phyloP scores from a whole-genome alignment of 35 echinoderm and acorn worm species.

The Apostichopus parvimensis region DNA sequence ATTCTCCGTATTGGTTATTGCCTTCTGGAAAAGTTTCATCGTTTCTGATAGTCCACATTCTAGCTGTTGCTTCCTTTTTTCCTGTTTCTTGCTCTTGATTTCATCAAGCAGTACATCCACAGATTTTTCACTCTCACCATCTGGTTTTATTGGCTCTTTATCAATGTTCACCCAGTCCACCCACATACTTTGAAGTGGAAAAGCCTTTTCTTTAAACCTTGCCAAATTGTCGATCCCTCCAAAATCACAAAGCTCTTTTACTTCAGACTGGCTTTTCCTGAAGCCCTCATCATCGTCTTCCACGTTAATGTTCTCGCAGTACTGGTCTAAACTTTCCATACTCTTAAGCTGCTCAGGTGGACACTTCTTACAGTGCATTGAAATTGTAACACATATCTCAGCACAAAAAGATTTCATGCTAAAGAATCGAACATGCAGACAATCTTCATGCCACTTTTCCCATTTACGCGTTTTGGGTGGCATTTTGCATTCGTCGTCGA shows the following conservation, averaged over 20 bases:
- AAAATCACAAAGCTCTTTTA: not conserved
- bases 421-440: not conserved
- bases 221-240: not conserved
- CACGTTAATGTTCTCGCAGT: not conserved
- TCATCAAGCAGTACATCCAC: not conserved
- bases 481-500: not conserved
- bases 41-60: not conserved
- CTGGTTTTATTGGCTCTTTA: not conserved
- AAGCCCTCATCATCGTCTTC: not conserved
- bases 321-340: not conserved
- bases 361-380: not conserved
- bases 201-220: not conserved
- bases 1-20: not conserved
- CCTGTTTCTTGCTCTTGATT: not conserved
- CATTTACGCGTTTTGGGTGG: not conserved
- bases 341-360: not conserved
- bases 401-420: not conserved
- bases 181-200: conserved; percentile 25
- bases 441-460: not conserved
- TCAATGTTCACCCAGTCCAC: conserved; percentile 6
- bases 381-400: not conserved
- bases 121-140: not conserved
- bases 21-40: not conserved
- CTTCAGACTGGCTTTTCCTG: not conserved
- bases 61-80: conserved; percentile 14